A percentile compares a stretch with the other conserved stretches of the same genome.
phyloP scores from a whole-genome alignment of 2,113 vertebrate genomes.

The Rissa tridactyla region DNA sequence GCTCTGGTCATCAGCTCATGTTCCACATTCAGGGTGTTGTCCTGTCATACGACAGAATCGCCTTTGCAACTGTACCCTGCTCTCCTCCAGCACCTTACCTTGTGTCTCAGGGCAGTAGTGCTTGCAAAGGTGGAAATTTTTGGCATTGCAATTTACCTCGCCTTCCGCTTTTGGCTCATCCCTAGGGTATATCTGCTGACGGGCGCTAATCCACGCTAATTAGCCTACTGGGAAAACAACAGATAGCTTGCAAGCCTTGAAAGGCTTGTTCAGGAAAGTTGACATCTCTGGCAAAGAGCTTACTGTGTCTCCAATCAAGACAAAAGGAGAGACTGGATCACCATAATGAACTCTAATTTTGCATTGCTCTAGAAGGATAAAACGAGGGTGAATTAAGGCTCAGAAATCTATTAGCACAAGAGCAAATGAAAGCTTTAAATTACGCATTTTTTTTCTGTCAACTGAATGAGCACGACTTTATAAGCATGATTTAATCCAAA shows the following conservation, averaged over 20 bases:
- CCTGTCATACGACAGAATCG: background rate
- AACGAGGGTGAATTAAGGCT: slow-evolving; percentile 59
- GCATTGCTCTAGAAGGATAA: slow-evolving; percentile 56
- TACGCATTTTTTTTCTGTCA: slow-evolving; percentile 66
- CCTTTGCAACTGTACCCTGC: background rate
- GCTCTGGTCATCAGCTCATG: background rate
- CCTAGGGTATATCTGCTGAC: background rate
- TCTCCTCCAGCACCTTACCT: background rate
- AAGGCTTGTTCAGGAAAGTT: slow-evolving; percentile 30
- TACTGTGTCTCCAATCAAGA: slow-evolving; percentile 29
- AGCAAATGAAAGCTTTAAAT: slow-evolving; percentile 72
- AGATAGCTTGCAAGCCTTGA: slow-evolving; percentile 34
- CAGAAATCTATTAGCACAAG: slow-evolving; percentile 62
- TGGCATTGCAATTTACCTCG: background rate
- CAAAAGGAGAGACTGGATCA: slow-evolving; percentile 52
- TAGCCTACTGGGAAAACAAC: slow-evolving; percentile 27
- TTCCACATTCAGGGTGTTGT: background rate
- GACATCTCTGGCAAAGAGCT: slow-evolving; percentile 47
- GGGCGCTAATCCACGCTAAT: slow-evolving; percentile 33
- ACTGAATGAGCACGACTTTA: slow-evolving; percentile 71
- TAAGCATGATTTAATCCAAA: slow-evolving; percentile 70
- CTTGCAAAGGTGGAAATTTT: background rate
- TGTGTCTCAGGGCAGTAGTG: background rate
- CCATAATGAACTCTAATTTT: slow-evolving; percentile 51
- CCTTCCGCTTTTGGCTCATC: slow-evolving; percentile 3